Conservation (phyloP, 2,113 vertebrate genomes). For the Heliornis fulica region DNA sequence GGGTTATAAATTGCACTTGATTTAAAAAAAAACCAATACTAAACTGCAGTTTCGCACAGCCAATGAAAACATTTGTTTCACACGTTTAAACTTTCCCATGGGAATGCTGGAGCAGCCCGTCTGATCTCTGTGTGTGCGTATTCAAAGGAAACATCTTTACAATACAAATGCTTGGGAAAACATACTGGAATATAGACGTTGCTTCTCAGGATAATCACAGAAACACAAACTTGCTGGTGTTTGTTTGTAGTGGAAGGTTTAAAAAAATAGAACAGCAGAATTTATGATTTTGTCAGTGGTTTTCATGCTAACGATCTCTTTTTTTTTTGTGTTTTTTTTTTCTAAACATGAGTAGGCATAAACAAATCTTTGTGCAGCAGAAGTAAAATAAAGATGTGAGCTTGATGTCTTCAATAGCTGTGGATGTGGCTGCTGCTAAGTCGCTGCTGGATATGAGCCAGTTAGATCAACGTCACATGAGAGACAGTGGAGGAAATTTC, state of each 20-base stretch:
- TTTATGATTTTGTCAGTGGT: background rate
- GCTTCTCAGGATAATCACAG: background rate
- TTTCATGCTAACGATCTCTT: background rate
- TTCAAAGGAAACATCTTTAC: constrained; percentile 55
- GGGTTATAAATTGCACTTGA: background rate
- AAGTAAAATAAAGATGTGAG: background rate
- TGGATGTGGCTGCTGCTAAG: background rate
- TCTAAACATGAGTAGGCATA: background rate
- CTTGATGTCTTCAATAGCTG: background rate
- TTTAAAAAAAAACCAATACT: background rate
- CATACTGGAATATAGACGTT: background rate
- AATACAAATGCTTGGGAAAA: constrained; percentile 48
- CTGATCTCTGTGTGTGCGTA: background rate
- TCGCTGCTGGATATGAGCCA: background rate
- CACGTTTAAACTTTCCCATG: constrained; percentile 59
- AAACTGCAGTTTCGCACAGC: background rate
- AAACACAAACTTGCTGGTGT: background rate
- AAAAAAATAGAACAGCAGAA: background rate
- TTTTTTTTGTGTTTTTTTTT: background rate
- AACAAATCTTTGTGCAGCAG: background rate
- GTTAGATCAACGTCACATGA: background rate
- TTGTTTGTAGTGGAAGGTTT: background rate
- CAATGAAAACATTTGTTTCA: constrained; percentile 50
- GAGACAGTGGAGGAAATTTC: background rate
- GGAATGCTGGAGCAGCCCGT: constrained; percentile 38